These are phyloP conservation scores for Calidris pugnax DNA, from an alignment of 2,113 vertebrate species.

Conservation along the genomic window DNA sequence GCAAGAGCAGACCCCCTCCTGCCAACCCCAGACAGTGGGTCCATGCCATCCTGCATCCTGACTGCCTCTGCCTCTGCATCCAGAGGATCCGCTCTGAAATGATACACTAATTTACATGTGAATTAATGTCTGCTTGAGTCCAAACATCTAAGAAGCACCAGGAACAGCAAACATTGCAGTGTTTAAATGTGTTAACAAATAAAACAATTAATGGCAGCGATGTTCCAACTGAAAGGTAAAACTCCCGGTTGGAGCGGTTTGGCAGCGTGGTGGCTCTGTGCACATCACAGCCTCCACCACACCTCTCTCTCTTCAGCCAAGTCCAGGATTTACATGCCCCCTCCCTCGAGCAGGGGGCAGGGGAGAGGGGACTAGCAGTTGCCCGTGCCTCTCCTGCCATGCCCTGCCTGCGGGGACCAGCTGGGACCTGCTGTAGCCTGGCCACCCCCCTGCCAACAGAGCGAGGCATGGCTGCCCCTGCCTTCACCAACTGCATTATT, in stretches of 20 bases:
- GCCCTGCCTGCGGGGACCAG: not conserved
- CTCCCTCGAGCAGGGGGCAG: not conserved
- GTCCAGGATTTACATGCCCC: not conserved
- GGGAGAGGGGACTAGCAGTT: not conserved
- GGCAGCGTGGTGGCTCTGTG: not conserved
- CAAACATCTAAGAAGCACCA: not conserved
- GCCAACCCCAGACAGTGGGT: rapidly evolving
- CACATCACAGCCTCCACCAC: not conserved
- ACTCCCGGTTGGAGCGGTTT: rapidly evolving
- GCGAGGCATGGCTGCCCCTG: not conserved
- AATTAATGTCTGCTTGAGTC: not conserved
- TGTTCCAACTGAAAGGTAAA: not conserved
- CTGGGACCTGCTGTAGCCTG: not conserved
- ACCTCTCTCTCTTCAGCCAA: not conserved
- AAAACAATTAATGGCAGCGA: not conserved
- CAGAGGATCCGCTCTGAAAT: not conserved
- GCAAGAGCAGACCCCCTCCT: not conserved
- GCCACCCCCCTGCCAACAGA: not conserved
- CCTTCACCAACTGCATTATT: not conserved
- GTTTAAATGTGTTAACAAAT: not conserved
- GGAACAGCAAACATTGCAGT: not conserved
- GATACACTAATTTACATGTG: not conserved
- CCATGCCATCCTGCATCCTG: rapidly evolving
- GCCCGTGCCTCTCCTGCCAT: not conserved
- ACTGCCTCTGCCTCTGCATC: not conserved